Base-by-base conservation (phyloP, 2,113 vertebrate genomes). In the Alectura lathami region DNA sequence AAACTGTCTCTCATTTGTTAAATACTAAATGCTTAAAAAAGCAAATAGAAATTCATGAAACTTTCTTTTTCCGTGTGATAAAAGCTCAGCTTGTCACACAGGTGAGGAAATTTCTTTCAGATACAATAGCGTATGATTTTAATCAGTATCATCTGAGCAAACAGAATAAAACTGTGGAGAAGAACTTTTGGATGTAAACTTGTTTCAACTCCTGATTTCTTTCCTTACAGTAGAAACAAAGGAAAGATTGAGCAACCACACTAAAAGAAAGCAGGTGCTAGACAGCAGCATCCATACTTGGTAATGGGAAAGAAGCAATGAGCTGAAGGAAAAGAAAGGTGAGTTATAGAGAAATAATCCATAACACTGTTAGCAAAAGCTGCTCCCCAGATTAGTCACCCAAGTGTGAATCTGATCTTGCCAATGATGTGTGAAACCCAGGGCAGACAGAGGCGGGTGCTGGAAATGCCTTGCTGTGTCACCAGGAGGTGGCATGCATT, bases 301-400 rank as follows among this genome's bases (percentile, higher is more conserved):
- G 34, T 74, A 85, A 43, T 16, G 15, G 84, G 75, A 80, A 91
- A 87, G 36, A 89, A 83, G 16, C 51, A 86, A 69, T 45, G 42
- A 88, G 48, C 38, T 62, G 56, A 88, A 95, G 63, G 43, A 73
- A 84, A 72, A 93, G 64, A 45, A 72, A 92, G 51, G 47, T 81
- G 60, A 89, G 20, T 56, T 88, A 68, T 42, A 87, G 87, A 36
- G 51, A 85, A 93, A 94, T 45, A 42, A 57, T 86, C 75, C 48
- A 4, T 77, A 91, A 47, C 27, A 40, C 38, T 38, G 23, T 68
- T 36, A 91, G 62, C 47, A 87, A 92, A 87, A 87, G 24, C 63
- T 63, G 5, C 34, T 74, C 40, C 59, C 16, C 18, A 70, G 32
- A 86, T 90, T 43, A 90, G 86, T 83, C 83, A 86, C 14, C 43